phyloP scores from a whole-genome alignment of 2,797 vertebrate species.

The Eulemur rubriventer region DNA sequence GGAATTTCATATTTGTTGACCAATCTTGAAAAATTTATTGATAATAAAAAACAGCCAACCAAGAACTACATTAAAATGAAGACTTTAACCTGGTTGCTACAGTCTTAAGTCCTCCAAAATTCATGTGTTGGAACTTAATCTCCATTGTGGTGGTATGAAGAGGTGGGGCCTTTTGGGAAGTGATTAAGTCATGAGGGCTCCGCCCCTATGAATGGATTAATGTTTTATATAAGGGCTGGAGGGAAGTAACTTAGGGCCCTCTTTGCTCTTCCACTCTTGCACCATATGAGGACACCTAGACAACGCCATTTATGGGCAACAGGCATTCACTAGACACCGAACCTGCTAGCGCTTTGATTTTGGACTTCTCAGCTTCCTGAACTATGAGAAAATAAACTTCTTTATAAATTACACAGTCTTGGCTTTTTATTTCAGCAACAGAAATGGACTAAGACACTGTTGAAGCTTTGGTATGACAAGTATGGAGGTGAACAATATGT shows the following conservation, averaged over 20 bases:
- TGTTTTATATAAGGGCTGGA: not conserved
- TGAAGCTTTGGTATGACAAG: not conserved
- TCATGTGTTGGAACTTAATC: not conserved
- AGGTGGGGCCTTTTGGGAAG: not conserved
- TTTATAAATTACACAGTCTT: not conserved
- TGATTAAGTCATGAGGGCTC: not conserved
- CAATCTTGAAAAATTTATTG: not conserved
- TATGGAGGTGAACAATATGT: not conserved
- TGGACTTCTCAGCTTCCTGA: not conserved
- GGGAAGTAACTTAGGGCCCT: not conserved
- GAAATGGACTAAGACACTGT: not conserved
- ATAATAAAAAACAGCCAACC: not conserved
- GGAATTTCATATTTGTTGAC: not conserved
- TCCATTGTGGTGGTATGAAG: not conserved
- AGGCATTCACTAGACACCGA: not conserved
- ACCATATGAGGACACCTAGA: not conserved
- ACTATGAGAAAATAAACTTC: not conserved
- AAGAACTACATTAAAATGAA: constrained; percentile 6
- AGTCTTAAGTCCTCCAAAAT: not conserved
- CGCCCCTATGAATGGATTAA: not conserved
- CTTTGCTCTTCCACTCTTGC: not conserved
- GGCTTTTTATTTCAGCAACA: not conserved
- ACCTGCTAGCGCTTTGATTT: not conserved
- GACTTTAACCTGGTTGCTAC: not conserved
- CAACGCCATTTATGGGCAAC: not conserved